Base-by-base conservation (phyloP, 2,113 vertebrate species). In the Capreolus pygargus region DNA sequence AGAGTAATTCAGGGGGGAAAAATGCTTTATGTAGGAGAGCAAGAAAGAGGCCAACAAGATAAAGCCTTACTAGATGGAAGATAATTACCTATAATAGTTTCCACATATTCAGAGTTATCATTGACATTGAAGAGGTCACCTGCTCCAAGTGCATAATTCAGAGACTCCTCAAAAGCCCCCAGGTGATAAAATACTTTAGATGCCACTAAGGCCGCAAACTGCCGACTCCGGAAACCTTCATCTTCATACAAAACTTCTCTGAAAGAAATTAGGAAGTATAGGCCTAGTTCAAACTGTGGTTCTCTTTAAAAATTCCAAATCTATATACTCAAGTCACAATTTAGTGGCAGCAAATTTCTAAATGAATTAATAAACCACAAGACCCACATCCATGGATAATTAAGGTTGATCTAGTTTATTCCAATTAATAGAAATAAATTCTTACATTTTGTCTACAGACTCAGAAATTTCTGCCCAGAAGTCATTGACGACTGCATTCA, bases 381-480 rank as follows among this genome's bases (percentile, higher is more conserved):
- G 21, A 86, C 39, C 70, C 89, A 97, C 21, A 95, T n/a, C 57
- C 58, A 96, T 6, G 92, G 19, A 90, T 30, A 97, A 96, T 58
- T 81, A 94, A 84, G 70, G 30, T 55, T 93, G 25, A 96, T 10
- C 19, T 39, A 58, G 2, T 57, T 95, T 57, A 58, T 43, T 23
- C 21, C 47, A 86, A 36, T 19, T 93, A 67, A 89, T 61, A 79
- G 9, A 97, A 96, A 87, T 39, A 95, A 25, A 74, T n/a, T 98
- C 99, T 99, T 99, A 99, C 99, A 99, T 99, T 99, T 99, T 99
- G 98, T 99, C 99, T 96, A 99, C 99, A 33, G 99, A 99, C 98
- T 99, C 99, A 2, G 99, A 99, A 98, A 99, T 99, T 98, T 99
- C 99, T 98, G 99, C 99, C 99, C 99, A 99, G 98, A 99, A 99